Conservation (phyloP, 2,888 invertebrate species). For the Drosophila fungiperda region DNA sequence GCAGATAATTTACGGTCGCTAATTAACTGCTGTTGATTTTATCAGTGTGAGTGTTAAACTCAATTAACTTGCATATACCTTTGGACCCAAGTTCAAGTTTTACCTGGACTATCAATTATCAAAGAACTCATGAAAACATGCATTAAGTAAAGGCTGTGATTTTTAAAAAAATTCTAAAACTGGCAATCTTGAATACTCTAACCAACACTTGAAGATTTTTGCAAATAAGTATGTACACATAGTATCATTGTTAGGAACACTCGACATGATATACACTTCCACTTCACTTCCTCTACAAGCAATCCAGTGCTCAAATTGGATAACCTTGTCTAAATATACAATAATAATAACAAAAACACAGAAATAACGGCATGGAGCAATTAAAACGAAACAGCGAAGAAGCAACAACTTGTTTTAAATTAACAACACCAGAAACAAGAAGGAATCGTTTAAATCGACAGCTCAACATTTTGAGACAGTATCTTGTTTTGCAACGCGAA, state of each 20-base stretch:
- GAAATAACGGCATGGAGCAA: conserved; percentile 75
- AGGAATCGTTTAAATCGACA: conserved; percentile 52
- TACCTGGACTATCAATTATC: conserved; percentile 14
- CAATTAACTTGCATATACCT: conserved; percentile 41
- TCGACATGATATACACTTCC: conserved; percentile 41
- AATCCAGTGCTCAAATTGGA: conserved; percentile 50
- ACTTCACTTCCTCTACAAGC: conserved; percentile 75
- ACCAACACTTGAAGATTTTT: conserved; percentile 12
- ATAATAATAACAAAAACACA: conserved; percentile 54
- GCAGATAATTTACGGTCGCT: conserved; percentile 55
- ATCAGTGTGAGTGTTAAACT: conserved; percentile 40
- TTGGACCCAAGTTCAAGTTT: conserved; percentile 27
- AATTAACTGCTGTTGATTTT: conserved; percentile 59
- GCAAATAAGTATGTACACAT: background rate
- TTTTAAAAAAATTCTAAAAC: conserved; percentile 4
- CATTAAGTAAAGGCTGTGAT: background rate
- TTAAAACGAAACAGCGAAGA: conserved; percentile 63
- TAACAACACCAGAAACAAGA: conserved; percentile 39
- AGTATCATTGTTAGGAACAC: conserved; percentile 20
- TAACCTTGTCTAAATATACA: conserved; percentile 67
- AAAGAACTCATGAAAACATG: background rate
- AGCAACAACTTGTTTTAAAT: conserved; percentile 75
- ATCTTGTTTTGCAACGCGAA: conserved; percentile 9
- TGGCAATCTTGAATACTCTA: conserved; percentile 1
- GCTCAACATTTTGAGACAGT: conserved; percentile 18